Percentiles rank a stretch among this genome's conserved stretches.
These are phyloP conservation scores for Morinoia aosen DNA, from an alignment of 2,888 invertebrate species.

Conservation along the genomic window DNA sequence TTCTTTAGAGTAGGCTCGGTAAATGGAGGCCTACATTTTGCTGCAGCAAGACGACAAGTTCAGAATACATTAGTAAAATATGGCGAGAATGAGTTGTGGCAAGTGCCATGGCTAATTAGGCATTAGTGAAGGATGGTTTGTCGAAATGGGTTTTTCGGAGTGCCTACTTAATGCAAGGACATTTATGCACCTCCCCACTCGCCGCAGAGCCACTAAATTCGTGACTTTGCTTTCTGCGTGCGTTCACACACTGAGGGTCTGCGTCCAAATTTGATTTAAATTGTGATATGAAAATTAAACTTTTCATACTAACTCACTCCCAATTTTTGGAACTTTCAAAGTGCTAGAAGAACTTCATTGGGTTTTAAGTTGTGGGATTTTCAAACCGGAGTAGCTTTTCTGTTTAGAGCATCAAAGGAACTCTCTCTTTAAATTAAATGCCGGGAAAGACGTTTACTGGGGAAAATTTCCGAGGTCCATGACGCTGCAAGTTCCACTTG, in stretches of 20 bases:
- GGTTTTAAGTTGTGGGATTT: neutral
- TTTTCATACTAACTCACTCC: neutral
- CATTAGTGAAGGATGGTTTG: slow-evolving; percentile 33
- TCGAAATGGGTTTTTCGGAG: neutral
- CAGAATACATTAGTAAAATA: neutral
- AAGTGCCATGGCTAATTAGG: slow-evolving; percentile 21
- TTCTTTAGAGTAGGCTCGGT: neutral
- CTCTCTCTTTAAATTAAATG: neutral
- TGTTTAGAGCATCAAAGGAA: neutral
- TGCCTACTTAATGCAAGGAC: neutral
- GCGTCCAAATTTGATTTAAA: neutral
- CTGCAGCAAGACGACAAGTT: neutral
- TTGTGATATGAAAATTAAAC: neutral
- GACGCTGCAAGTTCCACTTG: neutral
- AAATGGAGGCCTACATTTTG: neutral
- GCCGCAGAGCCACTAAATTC: neutral
- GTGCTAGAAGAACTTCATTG: neutral
- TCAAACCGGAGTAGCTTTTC: neutral
- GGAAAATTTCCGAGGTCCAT: neutral
- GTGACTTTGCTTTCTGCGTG: neutral
- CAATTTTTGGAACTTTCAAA: neutral
- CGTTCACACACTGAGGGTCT: neutral
- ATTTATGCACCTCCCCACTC: neutral
- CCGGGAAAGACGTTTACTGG: neutral
- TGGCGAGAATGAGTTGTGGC: neutral